A percentile compares a stretch with the other conserved stretches of the same genome.
phyloP scores from a whole-genome alignment of 30 jellyfish, hydroid and myxozoan species.

The Aurelia sp. region DNA sequence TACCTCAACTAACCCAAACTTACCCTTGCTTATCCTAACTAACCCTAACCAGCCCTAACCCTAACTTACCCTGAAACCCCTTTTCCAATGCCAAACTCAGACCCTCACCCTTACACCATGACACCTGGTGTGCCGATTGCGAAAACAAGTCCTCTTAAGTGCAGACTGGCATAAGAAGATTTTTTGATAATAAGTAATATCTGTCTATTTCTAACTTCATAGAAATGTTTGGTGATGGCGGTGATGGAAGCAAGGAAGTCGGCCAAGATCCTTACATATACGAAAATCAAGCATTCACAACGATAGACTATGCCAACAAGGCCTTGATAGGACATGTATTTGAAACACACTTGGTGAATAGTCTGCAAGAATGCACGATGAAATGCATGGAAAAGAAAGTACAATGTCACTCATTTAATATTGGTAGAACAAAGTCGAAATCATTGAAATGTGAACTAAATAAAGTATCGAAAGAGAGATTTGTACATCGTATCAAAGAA shows the following conservation, averaged over 20 bases:
- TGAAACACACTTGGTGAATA: not conserved
- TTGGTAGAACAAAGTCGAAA: not conserved
- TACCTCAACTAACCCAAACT: no score
- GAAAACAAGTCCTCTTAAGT: no score
- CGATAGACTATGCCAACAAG: slow-evolving; percentile 42
- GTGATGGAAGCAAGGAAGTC: not conserved
- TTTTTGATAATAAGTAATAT: no score
- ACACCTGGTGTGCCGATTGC: no score
- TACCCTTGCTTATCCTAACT: no score
- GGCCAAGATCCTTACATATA: slow-evolving; percentile 17
- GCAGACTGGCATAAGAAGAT: no score
- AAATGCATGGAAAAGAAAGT: slow-evolving; percentile 29
- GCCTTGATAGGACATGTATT: slow-evolving; percentile 31
- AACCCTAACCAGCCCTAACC: no score
- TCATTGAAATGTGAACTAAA: slow-evolving; percentile 31
- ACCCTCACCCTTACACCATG: no score
- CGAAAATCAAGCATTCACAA: slow-evolving; percentile 18
- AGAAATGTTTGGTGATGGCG: slow-evolving; percentile 16
- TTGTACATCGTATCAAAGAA: not conserved
- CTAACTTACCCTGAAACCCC: no score
- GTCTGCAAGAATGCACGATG: slow-evolving; percentile 28
- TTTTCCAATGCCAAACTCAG: no score
- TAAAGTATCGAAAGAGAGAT: not conserved
- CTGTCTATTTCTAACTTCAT: not conserved
- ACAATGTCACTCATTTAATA: slow-evolving; percentile 42